Base-by-base conservation (phyloP, 2,113 vertebrate species). In the Heterotis niloticus region DNA sequence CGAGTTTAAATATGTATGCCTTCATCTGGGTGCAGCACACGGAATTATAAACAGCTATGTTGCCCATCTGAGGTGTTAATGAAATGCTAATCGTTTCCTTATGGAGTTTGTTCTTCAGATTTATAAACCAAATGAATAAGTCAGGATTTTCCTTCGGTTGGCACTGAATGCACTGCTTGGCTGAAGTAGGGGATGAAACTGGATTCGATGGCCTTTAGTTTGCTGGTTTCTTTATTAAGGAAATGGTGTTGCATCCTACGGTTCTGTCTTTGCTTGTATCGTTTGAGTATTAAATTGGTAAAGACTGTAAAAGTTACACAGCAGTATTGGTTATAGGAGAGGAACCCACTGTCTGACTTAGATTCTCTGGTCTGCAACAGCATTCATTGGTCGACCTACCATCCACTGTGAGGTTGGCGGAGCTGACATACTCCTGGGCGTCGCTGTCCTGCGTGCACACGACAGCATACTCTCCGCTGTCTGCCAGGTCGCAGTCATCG, bases 401-500 rank as follows among this genome's bases (percentile, higher is more conserved):
- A 60, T 91, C 88, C 79, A 89, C 81, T 0, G 84, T 87, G 70
- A 91, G 79, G 9, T 29, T 80, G 75, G 83, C 84, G 20, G 80
- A 88, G n/a, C 87, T 87, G 84, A 67, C n/a, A 68, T 91, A 90
- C 78, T 93, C 78, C 0, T 82, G 71, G 26, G 84, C 66, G 64
- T 92, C 89, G 3, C 81, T 89, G 67, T 90, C 88, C 83, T 85
- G 85, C 1, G 20, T 81, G 80, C 88, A 87, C 68, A 88, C 77
- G 0, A 81, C 76, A 0, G 86, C 82, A 84, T 89, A 85, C 52
- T 86, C 81, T 62, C 88, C 86, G 1, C 76, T 70, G 10, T 87
- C 92, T 0, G 81, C 85, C 83, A 86, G 83, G 62, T 88, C 88
- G 16, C 90, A 86, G 81, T 90, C 90, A 64, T 88, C 86, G 0